A percentile compares a stretch with the other conserved stretches of the same genome.
Evolutionary conservation across 2,888 invertebrate species (phyloP).

Genomic region (Xestia ashworthii): DNA sequence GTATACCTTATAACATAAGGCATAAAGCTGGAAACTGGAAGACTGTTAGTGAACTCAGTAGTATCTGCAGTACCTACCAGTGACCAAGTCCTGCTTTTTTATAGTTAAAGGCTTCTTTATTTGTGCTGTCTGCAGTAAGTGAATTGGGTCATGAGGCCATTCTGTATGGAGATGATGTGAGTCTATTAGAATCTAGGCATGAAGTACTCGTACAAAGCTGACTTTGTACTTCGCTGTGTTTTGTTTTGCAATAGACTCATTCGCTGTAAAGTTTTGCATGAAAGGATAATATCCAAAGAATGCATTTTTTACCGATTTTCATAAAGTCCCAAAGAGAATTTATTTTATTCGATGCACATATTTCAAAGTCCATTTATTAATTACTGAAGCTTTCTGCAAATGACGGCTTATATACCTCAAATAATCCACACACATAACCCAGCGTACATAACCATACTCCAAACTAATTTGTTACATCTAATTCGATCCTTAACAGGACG

Average conservation of each 20-base stretch:
- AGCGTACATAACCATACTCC: conserved; percentile 74
- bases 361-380: not conserved
- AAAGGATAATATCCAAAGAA: not conserved
- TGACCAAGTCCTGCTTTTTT: not conserved
- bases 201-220: too few species aligned
- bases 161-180: not conserved
- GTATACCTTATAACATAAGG: too few species aligned
- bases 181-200: not conserved
- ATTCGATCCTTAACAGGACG: conserved; percentile 87
- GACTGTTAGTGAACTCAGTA: too few species aligned
- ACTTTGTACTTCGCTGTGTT: not conserved
- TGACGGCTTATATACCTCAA: conserved; percentile 21
- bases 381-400: conserved; percentile 11
- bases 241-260: too few species aligned
- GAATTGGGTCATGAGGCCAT: not conserved
- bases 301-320: not conserved
- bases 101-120: not conserved
- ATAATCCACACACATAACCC: conserved; percentile 43
- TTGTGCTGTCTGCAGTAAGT: not conserved
- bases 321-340: not conserved
- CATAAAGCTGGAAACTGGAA: too few species aligned
- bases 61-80: not conserved
- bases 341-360: not conserved
- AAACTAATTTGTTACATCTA: conserved; percentile 88
- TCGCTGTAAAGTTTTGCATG: not conserved